phyloP scores from a whole-genome alignment of 2,113 vertebrate genomes.

The Stictonetta naevosa region DNA sequence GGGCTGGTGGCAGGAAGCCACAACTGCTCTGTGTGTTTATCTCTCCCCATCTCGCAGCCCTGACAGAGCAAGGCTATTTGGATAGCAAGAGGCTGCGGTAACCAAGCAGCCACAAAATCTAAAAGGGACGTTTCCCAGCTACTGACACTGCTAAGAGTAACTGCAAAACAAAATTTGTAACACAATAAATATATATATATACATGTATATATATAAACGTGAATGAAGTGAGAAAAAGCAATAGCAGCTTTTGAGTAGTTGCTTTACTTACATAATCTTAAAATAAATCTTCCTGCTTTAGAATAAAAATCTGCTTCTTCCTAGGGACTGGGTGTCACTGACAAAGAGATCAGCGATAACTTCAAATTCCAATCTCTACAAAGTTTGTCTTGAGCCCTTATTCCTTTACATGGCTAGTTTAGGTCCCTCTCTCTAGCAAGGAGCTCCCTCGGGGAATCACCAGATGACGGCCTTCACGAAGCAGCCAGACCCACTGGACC shows the following conservation, averaged over 20 bases:
- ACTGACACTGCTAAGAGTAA: slow-evolving; percentile 7
- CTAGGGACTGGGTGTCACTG: neutral
- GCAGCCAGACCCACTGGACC: neutral
- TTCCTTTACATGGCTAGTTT: neutral
- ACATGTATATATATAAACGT: neutral
- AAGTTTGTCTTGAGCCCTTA: neutral
- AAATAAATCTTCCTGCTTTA: slow-evolving; percentile 4
- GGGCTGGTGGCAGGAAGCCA: slow-evolving; percentile 69
- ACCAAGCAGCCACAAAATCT: slow-evolving; percentile 43
- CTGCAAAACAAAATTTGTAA: slow-evolving; percentile 10
- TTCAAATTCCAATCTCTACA: neutral
- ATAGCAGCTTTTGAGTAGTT: slow-evolving; percentile 29
- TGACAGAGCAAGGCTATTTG: slow-evolving; percentile 45
- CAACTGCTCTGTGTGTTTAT: slow-evolving; percentile 59
- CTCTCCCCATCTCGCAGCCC: slow-evolving; percentile 39
- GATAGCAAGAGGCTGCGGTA: slow-evolving; percentile 45
- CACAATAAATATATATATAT: slow-evolving; percentile 5
- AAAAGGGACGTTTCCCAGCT: slow-evolving; percentile 27
- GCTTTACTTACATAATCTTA: slow-evolving; percentile 23
- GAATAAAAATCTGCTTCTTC: neutral
- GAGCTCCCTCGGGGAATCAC: neutral
- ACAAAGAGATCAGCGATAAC: neutral
- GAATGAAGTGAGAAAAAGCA: neutral
- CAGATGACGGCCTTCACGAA: neutral
- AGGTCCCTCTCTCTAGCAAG: neutral